Percentiles rank a stretch among this genome's conserved stretches.
phyloP scores from a whole-genome alignment of 2,797 vertebrate genomes.

The Clarias platycephalus region DNA sequence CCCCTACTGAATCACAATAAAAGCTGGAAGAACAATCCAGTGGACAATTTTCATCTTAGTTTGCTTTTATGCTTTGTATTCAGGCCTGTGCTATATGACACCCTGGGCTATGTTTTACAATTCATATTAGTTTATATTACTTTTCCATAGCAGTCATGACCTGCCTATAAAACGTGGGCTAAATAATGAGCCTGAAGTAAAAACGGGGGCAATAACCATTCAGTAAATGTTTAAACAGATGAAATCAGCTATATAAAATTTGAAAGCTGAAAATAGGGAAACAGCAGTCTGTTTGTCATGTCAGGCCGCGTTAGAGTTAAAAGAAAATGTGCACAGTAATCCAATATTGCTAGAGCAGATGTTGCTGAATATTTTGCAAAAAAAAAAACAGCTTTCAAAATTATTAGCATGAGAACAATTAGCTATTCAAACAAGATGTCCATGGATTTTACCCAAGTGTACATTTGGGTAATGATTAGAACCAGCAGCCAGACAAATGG shows the following conservation, averaged over 20 bases:
- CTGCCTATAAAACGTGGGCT: constrained; percentile 10
- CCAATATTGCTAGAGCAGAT: neutral
- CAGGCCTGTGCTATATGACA: neutral
- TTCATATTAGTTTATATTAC: constrained; percentile 38
- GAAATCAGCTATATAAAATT: constrained; percentile 20
- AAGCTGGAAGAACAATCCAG: constrained; percentile 61
- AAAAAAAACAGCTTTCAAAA: neutral
- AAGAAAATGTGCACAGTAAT: constrained; percentile 1
- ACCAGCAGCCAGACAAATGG: neutral
- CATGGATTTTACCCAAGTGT: neutral
- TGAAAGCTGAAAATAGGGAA: neutral
- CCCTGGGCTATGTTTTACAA: constrained; percentile 22
- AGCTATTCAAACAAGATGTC: neutral
- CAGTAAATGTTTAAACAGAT: constrained; percentile 32
- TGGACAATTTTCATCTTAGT: constrained; percentile 27
- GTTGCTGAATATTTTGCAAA: neutral
- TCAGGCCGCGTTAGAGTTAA: neutral
- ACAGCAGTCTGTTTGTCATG: neutral
- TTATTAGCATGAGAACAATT: neutral
- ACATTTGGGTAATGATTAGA: neutral
- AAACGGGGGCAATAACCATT: constrained; percentile 29
- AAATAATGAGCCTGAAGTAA: constrained; percentile 31
- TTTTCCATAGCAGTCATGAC: constrained; percentile 31
- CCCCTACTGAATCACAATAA: constrained; percentile 70
- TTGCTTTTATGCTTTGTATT: constrained; percentile 21